These are phyloP conservation scores for Brachyhypopomus gauderio DNA, from an alignment of 2,113 vertebrate genomes.

Conservation along the genomic window DNA sequence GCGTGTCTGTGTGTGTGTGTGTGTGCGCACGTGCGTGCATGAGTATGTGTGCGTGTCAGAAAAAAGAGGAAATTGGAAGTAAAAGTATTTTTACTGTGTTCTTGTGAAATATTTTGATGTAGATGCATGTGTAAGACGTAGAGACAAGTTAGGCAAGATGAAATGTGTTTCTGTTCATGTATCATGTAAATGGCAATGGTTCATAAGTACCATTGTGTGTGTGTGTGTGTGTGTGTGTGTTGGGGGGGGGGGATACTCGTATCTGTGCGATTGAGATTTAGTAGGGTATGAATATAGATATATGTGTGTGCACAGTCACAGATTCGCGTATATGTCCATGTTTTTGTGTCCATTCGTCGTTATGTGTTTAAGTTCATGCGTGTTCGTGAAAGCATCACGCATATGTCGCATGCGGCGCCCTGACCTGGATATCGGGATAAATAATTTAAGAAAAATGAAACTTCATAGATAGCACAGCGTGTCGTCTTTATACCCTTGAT, in stretches of 20 bases:
- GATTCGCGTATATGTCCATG: neutral
- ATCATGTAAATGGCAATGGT: neutral
- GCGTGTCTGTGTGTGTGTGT: neutral
- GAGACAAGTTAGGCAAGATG: neutral
- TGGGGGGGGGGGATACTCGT: neutral
- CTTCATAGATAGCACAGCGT: constrained; percentile 31
- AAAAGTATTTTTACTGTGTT: no score
- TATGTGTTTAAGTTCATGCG: neutral
- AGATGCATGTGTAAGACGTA: neutral
- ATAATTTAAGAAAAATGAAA: constrained; percentile 48
- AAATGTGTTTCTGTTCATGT: neutral
- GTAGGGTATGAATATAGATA: no score
- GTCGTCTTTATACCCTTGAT: constrained; percentile 53
- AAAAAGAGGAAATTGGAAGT: no score
- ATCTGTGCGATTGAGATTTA: neutral
- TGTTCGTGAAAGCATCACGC: neutral
- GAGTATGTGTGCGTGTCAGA: neutral
- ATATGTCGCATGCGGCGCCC: constrained; percentile 12
- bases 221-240: no score
- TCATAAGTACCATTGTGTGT: neutral
- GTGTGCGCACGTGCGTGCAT: neutral
- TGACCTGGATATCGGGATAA: constrained; percentile 54
- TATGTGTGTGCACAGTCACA: neutral
- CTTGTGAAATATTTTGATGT: neutral
- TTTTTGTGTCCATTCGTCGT: neutral